Percentiles rank a stretch among this genome's conserved stretches.
Conservation (phyloP, 2,888 invertebrate species). For the Caenorhabditis japonica region DNA sequence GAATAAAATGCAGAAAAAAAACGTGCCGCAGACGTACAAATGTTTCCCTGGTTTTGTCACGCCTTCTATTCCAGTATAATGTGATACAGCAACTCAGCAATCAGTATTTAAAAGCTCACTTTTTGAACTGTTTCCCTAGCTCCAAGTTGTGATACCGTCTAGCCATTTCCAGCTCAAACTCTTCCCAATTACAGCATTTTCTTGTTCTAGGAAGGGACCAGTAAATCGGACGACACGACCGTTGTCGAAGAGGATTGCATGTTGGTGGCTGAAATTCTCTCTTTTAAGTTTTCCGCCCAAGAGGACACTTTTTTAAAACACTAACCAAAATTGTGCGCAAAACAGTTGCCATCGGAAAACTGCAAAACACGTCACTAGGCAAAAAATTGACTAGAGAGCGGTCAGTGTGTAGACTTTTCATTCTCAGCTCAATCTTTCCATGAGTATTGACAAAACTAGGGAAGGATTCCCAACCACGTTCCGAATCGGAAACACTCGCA, state of each 20-base stretch:
- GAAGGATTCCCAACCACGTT: too few species aligned
- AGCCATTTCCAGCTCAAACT: slow-evolving; percentile 16
- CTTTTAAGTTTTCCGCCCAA: neutral
- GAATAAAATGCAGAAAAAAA: too few species aligned
- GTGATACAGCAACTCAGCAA: too few species aligned
- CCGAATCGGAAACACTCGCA: slow-evolving; percentile 3
- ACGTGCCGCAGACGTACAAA: too few species aligned
- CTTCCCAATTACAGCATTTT: slow-evolving; percentile 20
- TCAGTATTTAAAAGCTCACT: neutral
- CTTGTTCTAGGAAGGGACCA: neutral
- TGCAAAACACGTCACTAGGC: slow-evolving; percentile 3
- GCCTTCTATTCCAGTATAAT: too few species aligned
- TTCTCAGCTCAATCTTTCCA: slow-evolving; percentile 1
- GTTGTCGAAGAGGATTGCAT: neutral
- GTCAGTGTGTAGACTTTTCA: slow-evolving; percentile 22
- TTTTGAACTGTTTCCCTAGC: slow-evolving; percentile 3
- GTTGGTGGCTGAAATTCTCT: slow-evolving; percentile 14
- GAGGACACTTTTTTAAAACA: neutral
- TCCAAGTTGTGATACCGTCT: neutral
- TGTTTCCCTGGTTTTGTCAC: too few species aligned
- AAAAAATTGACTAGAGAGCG: slow-evolving; percentile 22
- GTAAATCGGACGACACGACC: slow-evolving; percentile 24
- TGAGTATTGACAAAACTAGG: neutral
- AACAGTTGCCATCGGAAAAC: neutral
- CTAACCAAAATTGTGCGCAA: neutral